Evolutionary conservation across 2,797 vertebrate genomes (phyloP), one percentile per base, ranked within the genome.

Genomic region (Epinephelus coioides): DNA sequence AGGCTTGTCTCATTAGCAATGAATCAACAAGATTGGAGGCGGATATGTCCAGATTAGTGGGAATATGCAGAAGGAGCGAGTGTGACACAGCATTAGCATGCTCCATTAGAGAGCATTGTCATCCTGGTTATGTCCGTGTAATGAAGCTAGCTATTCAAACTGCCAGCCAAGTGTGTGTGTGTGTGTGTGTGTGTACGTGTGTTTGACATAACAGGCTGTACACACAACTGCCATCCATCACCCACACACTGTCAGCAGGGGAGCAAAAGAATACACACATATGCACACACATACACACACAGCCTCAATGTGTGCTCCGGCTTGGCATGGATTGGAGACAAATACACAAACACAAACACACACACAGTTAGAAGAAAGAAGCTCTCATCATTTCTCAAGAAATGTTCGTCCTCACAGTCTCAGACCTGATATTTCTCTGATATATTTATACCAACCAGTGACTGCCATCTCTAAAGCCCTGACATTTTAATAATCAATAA

Each of bases 191-290:
- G 46, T 44, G 46, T 68, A 79, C 85, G 70, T 88, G 71, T 74
- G 72, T 89, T 86, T 89, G 84, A 83, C 78, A 91, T 91, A 95
- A 94, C 94, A 92, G 92, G 84, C 91, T 67, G 81, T 87, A 84
- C 65, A 23, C 88, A 88, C 87, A 91, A 88, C 91, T 89, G 86
- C 90, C 92, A 93, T 94, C 87, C 74, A 89, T 95, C 93, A 91
- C 94, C 93, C 93, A 95, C 94, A 90, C 90, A 91, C 81, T 91
- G 91, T 91, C 94, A 94, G 91, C 91, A 85, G 91, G 93, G 90
- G 87, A 91, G 85, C 86, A 66, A 80, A 74, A 79, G 78, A 88
- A 76, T 80, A 82, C 84, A 86, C 84, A 76, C 84, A 86, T 69
- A 84, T 73, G 72, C 21, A 61, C 66, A 68, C 63, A 79, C 23